Evolutionary conservation across 1,140 invertebrate genomes (phyloP).

Genomic region (Ips nitidus): DNA sequence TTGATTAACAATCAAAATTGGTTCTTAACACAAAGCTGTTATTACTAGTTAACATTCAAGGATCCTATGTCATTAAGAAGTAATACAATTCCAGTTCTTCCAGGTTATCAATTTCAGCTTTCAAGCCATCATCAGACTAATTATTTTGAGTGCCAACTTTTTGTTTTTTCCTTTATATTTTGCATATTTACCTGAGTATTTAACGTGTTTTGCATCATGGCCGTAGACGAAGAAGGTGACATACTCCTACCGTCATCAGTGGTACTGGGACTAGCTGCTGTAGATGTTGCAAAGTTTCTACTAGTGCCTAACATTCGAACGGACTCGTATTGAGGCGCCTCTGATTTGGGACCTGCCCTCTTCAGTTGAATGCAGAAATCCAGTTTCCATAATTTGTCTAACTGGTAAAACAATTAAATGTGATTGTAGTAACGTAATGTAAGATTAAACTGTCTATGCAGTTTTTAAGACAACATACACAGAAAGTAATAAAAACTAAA

Average conservation of each 20-base stretch:
- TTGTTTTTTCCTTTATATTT: too few relatives aligned
- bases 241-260: slow-evolving; percentile 1
- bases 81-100: too few relatives aligned
- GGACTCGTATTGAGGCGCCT: slow-evolving; percentile 66
- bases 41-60: too few relatives aligned
- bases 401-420: slow-evolving; percentile 5
- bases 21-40: too few relatives aligned
- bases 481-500: too few relatives aligned
- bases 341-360: slow-evolving; percentile 63
- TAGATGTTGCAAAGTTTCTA: slow-evolving; percentile 6
- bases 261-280: background rate
- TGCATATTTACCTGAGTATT: slow-evolving; percentile 42
- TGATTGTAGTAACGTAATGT: background rate
- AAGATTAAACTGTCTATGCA: background rate
- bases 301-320: slow-evolving; percentile 59
- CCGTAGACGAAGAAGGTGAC: slow-evolving; percentile 5
- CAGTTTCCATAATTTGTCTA: slow-evolving; percentile 53
- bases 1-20: too few relatives aligned
- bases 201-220: slow-evolving; percentile 13
- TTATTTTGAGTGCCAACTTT: too few relatives aligned
- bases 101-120: too few relatives aligned
- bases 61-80: too few relatives aligned
- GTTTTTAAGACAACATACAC: too few relatives aligned
- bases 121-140: too few relatives aligned
- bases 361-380: slow-evolving; percentile 60